phyloP scores from a whole-genome alignment of 2,888 invertebrate genomes.

The Tetragonisca angustula region DNA sequence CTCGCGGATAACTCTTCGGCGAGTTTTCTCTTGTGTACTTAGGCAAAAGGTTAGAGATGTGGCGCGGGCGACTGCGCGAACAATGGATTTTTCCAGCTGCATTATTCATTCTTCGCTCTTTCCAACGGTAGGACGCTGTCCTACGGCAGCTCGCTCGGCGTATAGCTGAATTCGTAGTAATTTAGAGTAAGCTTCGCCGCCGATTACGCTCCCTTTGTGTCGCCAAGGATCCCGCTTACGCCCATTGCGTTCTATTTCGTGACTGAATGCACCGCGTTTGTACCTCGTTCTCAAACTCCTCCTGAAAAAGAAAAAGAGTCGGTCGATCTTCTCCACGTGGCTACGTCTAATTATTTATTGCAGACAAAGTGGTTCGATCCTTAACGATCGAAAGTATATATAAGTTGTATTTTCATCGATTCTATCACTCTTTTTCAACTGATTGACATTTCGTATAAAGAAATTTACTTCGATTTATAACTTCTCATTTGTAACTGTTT shows the following conservation, averaged over 20 bases:
- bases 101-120: conserved; percentile 57
- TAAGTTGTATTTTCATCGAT: no score
- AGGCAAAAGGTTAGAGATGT: conserved; percentile 56
- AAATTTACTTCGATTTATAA: no score
- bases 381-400: no score
- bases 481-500: no score
- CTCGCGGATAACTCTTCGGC: conserved; percentile 51
- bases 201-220: conserved; percentile 44
- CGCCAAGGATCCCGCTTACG: conserved; percentile 7
- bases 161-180: conserved; percentile 52
- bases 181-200: conserved; percentile 34
- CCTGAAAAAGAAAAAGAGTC: background rate
- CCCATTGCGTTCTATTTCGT: conserved; percentile 17
- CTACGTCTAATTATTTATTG: background rate
- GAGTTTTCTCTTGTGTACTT: conserved; percentile 56
- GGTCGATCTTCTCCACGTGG: background rate
- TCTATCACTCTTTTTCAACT: no score
- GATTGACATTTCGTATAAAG: no score
- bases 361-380: background rate
- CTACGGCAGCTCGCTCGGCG: conserved; percentile 19
- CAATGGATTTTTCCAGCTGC: conserved; percentile 64
- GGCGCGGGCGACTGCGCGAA: conserved; percentile 45
- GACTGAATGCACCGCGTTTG: background rate
- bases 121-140: background rate
- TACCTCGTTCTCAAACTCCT: background rate